Evolutionary conservation across 2,113 vertebrate species (phyloP), one percentile per base, ranked within the genome.

Genomic region (Eupsittula cactorum): DNA sequence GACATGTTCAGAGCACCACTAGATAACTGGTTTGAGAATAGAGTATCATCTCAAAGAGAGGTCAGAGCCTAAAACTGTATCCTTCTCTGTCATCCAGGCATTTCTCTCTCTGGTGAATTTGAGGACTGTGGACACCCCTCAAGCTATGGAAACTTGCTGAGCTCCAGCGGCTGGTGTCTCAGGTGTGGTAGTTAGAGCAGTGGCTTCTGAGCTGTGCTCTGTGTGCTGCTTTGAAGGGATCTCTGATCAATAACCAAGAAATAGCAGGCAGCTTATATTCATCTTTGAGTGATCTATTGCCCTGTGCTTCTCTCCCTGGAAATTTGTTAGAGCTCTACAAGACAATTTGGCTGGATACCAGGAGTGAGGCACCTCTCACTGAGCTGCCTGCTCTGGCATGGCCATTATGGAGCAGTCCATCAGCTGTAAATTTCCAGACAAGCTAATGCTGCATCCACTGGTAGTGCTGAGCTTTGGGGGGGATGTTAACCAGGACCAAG

Each of bases 1-100:
- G 42, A 16, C 0, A 1, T 14, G 6, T 75, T 84, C 2, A 1
- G 64, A 69, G 37, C 37, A 16, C 41, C 55, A 1, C 46, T 9
- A 1, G 44, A 6, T 31, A 62, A n/a, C 64, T 12, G 42, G 19
- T 23, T 21, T 41, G 42, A 65, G 69, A 82, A 7, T 14, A 13
- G 11, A 11, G 12, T 39, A 6, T 28, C 50, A 19, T 21, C 62
- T 62, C 59, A 76, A 55, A 42, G 59, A 79, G n/a, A 50, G 12
- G 6, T 59, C 62, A 35, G 55, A 88, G 59, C 44, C 47, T 64
- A 31, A 71, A 82, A 16, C 18, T n/a, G 49, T 2, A 6, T 41
- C 49, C 11, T 80, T 31, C 39, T 63, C 57, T 88, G 19, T 46
- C 47, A 44, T 16, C 20, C 24, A 14, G 24, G 1, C 14, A 7